These are phyloP conservation scores for Artibeus lituratus DNA, from an alignment of 2,797 vertebrate species.

Conservation along the genomic window DNA sequence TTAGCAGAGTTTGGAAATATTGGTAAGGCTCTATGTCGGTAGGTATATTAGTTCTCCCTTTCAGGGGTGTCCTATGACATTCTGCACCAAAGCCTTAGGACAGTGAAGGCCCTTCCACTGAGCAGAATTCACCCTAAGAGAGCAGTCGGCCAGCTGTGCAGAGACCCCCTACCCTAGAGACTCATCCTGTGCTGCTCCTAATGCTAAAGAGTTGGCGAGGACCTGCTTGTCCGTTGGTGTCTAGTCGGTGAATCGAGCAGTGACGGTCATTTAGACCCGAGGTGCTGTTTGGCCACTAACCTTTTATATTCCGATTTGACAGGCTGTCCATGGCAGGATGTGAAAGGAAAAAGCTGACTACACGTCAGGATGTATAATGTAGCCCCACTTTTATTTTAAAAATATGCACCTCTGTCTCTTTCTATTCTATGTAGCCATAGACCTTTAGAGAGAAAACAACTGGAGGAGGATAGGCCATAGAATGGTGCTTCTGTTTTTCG, in stretches of 20 bases:
- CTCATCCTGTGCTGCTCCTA: background rate
- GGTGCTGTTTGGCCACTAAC: background rate
- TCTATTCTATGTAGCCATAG: background rate
- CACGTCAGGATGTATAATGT: background rate
- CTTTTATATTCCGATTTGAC: background rate
- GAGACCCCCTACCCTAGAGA: background rate
- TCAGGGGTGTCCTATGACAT: background rate
- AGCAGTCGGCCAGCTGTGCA: background rate
- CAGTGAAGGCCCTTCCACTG: rapidly evolving
- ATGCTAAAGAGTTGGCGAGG: background rate
- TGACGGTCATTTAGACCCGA: background rate
- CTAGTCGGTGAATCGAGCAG: no score
- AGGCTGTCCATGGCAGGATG: background rate
- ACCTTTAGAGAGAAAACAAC: background rate
- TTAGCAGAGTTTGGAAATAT: background rate
- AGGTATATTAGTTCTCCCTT: background rate
- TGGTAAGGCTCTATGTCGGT: background rate
- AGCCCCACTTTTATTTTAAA: background rate
- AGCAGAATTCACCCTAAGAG: background rate
- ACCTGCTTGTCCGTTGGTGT: background rate
- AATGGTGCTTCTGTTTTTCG: background rate
- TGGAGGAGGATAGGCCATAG: background rate
- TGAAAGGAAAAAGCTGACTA: background rate
- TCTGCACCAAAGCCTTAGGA: background rate
- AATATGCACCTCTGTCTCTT: background rate